These are phyloP conservation scores for Platycnemis pennipes DNA, from an alignment of 2,888 invertebrate species.

Conservation along the genomic window DNA sequence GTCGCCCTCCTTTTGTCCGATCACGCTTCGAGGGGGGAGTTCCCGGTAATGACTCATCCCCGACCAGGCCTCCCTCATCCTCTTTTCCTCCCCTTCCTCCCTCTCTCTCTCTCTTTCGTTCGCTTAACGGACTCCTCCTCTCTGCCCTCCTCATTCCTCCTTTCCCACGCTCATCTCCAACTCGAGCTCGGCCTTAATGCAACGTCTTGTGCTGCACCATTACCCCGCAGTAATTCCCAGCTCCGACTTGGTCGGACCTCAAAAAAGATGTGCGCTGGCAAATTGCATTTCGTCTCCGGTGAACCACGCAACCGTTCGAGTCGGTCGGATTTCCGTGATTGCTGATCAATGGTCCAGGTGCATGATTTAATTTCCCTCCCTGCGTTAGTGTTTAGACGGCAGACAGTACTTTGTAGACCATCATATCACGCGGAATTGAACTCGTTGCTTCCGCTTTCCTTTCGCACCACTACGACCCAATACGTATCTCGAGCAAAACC, in stretches of 20 bases:
- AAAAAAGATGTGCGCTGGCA: background rate
- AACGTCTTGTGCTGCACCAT: background rate
- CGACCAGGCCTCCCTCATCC: too few relatives aligned
- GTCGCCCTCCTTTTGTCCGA: conserved; percentile 58
- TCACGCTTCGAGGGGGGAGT: conserved; percentile 36
- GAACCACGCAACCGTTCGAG: background rate
- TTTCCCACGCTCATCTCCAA: conserved; percentile 1
- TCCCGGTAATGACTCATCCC: conserved; percentile 57
- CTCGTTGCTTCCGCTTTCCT: too few relatives aligned
- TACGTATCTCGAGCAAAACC: too few relatives aligned
- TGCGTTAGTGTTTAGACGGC: background rate
- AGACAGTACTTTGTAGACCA: too few relatives aligned
- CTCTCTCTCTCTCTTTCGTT: background rate
- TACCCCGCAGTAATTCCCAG: background rate
- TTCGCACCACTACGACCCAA: too few relatives aligned
- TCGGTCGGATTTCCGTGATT: background rate
- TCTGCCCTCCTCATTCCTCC: background rate
- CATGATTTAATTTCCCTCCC: background rate
- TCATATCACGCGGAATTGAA: too few relatives aligned
- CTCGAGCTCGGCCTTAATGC: background rate
- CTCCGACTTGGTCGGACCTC: background rate
- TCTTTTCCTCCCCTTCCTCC: background rate
- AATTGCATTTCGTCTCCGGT: background rate
- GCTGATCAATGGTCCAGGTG: background rate
- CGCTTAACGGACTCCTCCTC: background rate